Evolutionary conservation across 2,113 vertebrate genomes (phyloP).

Genomic region (Oreotragus oreotragus): DNA sequence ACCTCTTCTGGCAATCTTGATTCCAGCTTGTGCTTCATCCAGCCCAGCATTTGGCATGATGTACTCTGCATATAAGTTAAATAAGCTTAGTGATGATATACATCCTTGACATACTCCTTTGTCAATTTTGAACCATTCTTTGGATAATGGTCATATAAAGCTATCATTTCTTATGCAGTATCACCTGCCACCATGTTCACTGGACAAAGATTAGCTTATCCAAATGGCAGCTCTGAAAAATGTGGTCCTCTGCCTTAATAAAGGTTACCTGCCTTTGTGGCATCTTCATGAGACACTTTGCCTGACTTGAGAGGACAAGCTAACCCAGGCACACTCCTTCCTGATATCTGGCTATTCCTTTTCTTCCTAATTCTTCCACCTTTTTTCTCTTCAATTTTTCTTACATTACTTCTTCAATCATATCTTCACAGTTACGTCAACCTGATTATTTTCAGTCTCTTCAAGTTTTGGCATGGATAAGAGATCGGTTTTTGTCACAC

Average conservation of each 20-base stretch:
- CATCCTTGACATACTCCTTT: neutral
- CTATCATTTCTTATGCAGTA: neutral
- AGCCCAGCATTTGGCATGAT: neutral
- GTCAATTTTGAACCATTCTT: neutral
- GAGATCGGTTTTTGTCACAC: neutral
- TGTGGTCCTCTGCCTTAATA: neutral
- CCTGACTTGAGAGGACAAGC: neutral
- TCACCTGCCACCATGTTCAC: neutral
- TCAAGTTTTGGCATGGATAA: neutral
- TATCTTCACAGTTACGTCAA: neutral
- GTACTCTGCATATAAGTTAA: neutral
- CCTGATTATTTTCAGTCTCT: neutral
- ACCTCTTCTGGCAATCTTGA: neutral
- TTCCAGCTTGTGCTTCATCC: neutral
- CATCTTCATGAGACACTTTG: neutral
- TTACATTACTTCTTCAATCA: neutral
- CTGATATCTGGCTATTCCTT: neutral
- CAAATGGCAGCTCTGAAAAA: neutral
- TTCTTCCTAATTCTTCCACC: neutral
- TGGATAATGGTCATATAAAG: neutral
- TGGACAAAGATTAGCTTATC: neutral
- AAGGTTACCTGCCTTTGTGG: neutral
- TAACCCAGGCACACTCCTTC: neutral
- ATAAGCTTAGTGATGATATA: neutral
- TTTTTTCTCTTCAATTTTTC: neutral